Conservation (phyloP, 2,113 vertebrate species). For the Melanocharis versteri region DNA sequence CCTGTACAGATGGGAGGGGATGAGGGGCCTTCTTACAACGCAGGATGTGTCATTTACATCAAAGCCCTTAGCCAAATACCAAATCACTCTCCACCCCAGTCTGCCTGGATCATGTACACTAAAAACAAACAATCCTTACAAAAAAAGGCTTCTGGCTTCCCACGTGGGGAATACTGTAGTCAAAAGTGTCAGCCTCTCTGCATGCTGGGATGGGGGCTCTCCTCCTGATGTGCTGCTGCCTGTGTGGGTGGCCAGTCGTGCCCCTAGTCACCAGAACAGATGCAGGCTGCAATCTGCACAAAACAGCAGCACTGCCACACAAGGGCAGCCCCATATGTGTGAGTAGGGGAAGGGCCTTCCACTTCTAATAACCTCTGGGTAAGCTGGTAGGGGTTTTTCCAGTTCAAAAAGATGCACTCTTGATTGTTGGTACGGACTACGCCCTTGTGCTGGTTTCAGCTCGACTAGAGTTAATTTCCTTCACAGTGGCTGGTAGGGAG, state of each 20-base stretch:
- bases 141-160: not conserved
- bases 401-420: not conserved
- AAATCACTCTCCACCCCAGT: not conserved
- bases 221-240: not conserved
- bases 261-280: not conserved
- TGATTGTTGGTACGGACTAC: not conserved
- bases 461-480: not conserved
- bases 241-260: rapidly evolving
- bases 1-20: not conserved
- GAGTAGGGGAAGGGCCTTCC: not conserved
- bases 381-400: rapidly evolving
- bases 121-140: not conserved
- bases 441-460: not conserved
- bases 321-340: not conserved
- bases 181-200: not conserved
- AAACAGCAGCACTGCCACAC: not conserved
- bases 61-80: not conserved
- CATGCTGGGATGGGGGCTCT: not conserved
- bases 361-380: not conserved
- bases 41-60: not conserved
- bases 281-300: not conserved
- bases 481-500: not conserved
- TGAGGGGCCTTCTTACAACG: not conserved
- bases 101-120: not conserved
- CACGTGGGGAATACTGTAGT: rapidly evolving